Evolutionary conservation across 2,888 invertebrate species (phyloP).

Genomic region (Andrena camellia): DNA sequence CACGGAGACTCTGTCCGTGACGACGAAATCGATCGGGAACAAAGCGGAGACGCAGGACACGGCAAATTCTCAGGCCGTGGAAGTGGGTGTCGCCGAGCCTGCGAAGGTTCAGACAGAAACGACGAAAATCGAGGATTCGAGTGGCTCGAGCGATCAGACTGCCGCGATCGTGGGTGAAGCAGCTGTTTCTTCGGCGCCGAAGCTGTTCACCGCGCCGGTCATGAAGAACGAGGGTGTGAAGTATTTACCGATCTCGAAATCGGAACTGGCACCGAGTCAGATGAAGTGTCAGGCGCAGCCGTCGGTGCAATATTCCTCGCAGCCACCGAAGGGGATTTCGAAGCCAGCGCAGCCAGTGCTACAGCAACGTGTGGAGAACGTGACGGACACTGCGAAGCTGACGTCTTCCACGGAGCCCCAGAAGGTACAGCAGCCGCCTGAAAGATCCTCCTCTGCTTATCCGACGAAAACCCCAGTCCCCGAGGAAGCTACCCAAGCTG

Average conservation of each 20-base stretch:
- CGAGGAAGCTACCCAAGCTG: background rate
- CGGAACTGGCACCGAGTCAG: background rate
- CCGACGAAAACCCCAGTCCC: background rate
- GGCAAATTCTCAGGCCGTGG: rapidly evolving
- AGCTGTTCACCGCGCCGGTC: background rate
- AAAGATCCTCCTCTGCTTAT: too few relatives aligned
- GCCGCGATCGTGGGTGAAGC: too few relatives aligned
- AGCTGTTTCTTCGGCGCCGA: background rate
- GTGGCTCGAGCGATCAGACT: too few relatives aligned
- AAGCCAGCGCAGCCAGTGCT: background rate
- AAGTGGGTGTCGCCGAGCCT: rapidly evolving
- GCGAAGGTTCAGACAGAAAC: background rate
- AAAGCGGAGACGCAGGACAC: background rate
- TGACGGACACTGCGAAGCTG: background rate
- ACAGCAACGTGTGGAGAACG: background rate
- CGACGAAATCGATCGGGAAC: conserved; percentile 29
- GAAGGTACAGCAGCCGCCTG: too few relatives aligned
- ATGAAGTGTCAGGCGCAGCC: conserved; percentile 21
- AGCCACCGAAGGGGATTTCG: background rate
- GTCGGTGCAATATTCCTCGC: conserved; percentile 17
- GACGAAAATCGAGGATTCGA: rapidly evolving
- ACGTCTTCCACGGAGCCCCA: too few relatives aligned
- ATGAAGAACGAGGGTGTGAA: background rate
- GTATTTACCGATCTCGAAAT: conserved; percentile 30
- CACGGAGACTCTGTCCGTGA: background rate